Percentiles rank a stretch among this genome's conserved stretches.
Evolutionary conservation across 2,888 invertebrate genomes (phyloP).

Genomic region (Drymonia ruficornis): DNA sequence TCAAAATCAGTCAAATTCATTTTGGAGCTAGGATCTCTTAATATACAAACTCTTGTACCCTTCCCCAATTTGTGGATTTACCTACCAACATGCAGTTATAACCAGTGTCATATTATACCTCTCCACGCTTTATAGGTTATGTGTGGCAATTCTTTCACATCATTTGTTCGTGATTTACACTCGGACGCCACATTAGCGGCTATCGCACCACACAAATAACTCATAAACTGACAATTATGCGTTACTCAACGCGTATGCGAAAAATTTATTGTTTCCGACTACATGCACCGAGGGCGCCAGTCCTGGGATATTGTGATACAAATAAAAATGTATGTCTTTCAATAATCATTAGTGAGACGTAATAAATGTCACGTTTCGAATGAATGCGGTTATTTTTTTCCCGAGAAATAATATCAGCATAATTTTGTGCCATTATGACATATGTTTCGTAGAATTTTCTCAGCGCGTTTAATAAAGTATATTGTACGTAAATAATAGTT

Average conservation of each 20-base stretch:
- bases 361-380: conserved; percentile 8
- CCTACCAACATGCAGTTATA: background rate
- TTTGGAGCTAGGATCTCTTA: too few species aligned
- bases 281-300: conserved; percentile 42
- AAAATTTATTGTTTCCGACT: conserved; percentile 75
- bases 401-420: conserved; percentile 2
- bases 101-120: background rate
- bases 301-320: conserved; percentile 1
- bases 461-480: too few species aligned
- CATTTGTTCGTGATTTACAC: conserved; percentile 51
- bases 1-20: too few species aligned
- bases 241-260: conserved; percentile 54
- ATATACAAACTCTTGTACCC: too few species aligned
- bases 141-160: conserved; percentile 21
- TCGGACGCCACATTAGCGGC: conserved; percentile 58
- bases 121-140: background rate
- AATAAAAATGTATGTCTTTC: conserved; percentile 6
- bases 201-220: conserved; percentile 63
- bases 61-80: too few species aligned
- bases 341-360: conserved; percentile 5
- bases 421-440: background rate
- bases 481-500: too few species aligned
- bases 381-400: background rate
- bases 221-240: conserved; percentile 72
- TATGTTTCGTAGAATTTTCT: too few species aligned